Percentiles rank a stretch among this genome's conserved stretches.
Evolutionary conservation across 2,797 vertebrate species (phyloP).

Genomic region (Tarsius wallacei): DNA sequence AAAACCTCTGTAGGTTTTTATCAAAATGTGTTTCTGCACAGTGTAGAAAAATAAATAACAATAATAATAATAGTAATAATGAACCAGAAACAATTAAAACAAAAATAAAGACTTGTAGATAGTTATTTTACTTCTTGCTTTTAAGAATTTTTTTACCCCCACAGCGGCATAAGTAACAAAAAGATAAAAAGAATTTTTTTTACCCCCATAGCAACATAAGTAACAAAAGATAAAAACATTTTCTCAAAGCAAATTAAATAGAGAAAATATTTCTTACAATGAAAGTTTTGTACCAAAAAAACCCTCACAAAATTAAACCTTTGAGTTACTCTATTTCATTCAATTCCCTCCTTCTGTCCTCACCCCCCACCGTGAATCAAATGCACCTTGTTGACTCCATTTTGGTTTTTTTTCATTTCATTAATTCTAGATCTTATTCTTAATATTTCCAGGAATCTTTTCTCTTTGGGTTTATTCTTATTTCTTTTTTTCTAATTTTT

Average conservation of each 20-base stretch:
- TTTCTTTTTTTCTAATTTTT: neutral
- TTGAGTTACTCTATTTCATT: too few species aligned
- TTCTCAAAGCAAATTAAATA: neutral
- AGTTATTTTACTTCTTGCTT: neutral
- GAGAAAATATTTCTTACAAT: neutral
- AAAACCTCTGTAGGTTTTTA: neutral
- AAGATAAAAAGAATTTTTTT: neutral
- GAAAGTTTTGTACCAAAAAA: neutral
- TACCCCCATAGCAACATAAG: neutral
- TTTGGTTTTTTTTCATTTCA: neutral
- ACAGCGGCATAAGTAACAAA: too few species aligned
- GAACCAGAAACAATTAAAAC: neutral
- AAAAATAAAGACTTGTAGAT: neutral
- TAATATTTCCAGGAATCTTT: neutral
- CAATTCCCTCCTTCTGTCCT: too few species aligned
- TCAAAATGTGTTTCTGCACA: neutral
- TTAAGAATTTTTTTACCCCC: too few species aligned
- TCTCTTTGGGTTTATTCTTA: neutral
- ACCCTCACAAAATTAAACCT: neutral
- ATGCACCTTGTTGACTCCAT: neutral
- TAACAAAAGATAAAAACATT: neutral
- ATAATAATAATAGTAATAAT: neutral
- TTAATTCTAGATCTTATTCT: neutral
- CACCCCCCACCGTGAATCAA: neutral
- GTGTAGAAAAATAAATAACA: neutral